Evolutionary conservation across 2,888 invertebrate species (phyloP), one percentile per base, ranked within the genome.

Genomic region (Protodeltote pygarga): DNA sequence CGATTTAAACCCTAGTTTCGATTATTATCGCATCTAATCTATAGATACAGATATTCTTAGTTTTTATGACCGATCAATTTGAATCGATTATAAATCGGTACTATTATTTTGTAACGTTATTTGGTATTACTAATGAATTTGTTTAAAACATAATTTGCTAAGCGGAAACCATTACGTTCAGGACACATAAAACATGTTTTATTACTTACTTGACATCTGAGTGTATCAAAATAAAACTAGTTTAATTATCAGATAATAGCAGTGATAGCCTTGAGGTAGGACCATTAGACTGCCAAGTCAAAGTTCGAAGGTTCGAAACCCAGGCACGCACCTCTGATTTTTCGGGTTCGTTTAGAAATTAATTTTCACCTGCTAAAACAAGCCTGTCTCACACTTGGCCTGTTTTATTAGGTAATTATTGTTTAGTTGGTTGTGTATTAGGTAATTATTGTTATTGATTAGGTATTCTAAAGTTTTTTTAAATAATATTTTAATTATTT

Each of bases 111-210:
- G 34, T 37, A 51, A 52, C 57, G 45, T 34, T 61, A 49, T 62
- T 38, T 49, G 44, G 53, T 53, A 35, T 58, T 25, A 47, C 55
- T 74, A 77, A 77, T 77, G 69, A 77, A 75, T 80, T 78, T 74
- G 69, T 76, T 71, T 63, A 62, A 65, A 54, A 57, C 52, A 64
- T 75, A 73, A 78, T 80, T 79, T 74, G 60, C 58, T 61, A 65
- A 62, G 60, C 84, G 85, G 85, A 85, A 81, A 73, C 75, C 68
- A 75, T 83, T 75, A 72, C 13, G 27, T 44, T 48, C 81, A 81
- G 86, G 84, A 86, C 71, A 65, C 73, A 84, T 86, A 84, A 83
- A 59, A 83, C 71, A 63, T 52, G 46, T 57, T 80, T 82, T 78
- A 81, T 77, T 49, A 59, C 73, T 47, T 61, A 46, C 69, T 64